phyloP scores from a whole-genome alignment of 2,113 vertebrate species.

The Pterophyllum scalare region DNA sequence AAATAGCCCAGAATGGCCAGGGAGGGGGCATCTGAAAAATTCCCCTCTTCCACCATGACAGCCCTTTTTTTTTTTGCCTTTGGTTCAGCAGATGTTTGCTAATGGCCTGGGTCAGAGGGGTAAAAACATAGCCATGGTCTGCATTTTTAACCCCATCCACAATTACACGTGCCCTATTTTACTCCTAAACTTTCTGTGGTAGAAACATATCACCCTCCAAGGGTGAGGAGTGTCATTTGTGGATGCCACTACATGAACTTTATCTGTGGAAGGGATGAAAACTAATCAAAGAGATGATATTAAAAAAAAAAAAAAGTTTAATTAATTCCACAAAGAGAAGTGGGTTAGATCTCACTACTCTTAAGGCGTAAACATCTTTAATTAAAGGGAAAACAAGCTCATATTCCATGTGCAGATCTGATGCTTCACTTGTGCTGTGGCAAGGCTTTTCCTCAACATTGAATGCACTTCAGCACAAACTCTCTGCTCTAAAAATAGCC shows the following conservation, averaged over 20 bases:
- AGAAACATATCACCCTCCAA: conserved; percentile 36
- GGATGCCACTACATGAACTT: neutral
- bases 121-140: conserved; percentile 37
- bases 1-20: conserved; percentile 73
- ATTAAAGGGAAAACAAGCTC: conserved; percentile 44
- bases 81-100: conserved; percentile 64
- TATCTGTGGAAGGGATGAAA: neutral
- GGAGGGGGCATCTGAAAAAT: conserved; percentile 60
- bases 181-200: conserved; percentile 4
- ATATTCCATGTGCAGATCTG: conserved; percentile 6
- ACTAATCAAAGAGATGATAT: conserved; percentile 34
- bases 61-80: conserved; percentile 42
- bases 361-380: conserved; percentile 49
- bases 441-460: conserved; percentile 49
- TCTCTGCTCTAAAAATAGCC: conserved; percentile 69
- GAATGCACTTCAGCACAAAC: conserved; percentile 59
- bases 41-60: conserved; percentile 42
- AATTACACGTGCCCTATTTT: conserved; percentile 24
- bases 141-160: conserved; percentile 49
- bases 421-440: conserved; percentile 19
- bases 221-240: conserved; percentile 5
- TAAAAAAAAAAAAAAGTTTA: conserved; percentile 28
- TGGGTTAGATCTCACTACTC: conserved; percentile 30
- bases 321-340: conserved; percentile 48
- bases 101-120: conserved; percentile 53